Evolutionary conservation across 2,797 vertebrate genomes (phyloP).

Genomic region (Falco berigora): DNA sequence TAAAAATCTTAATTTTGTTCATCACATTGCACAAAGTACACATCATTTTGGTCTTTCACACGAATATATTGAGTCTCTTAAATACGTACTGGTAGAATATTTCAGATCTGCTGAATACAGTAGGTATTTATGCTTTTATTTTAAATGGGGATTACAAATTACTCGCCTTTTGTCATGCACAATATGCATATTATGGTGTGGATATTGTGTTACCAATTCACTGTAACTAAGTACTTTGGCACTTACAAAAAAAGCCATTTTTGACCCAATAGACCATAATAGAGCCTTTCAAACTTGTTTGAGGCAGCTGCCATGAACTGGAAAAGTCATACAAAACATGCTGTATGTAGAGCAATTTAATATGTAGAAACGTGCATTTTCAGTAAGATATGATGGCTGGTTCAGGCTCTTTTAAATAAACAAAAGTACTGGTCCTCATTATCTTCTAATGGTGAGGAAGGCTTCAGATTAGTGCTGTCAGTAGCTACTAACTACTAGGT

Average conservation of each 20-base stretch:
- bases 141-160: conserved; percentile 67
- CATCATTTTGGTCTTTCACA: conserved; percentile 15
- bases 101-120: conserved; percentile 51
- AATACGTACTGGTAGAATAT: not conserved
- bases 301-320: conserved; percentile 36
- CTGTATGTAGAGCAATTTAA: conserved; percentile 33
- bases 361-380: conserved; percentile 53
- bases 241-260: conserved; percentile 31
- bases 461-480: conserved; percentile 34
- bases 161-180: conserved; percentile 55
- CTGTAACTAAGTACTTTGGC: conserved; percentile 65
- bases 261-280: conserved; percentile 31
- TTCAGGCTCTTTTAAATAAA: conserved; percentile 33
- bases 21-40: not conserved
- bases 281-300: conserved; percentile 55
- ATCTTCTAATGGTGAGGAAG: not conserved
- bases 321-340: conserved; percentile 45
- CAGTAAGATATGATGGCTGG: conserved; percentile 50
- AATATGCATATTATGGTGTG: conserved; percentile 51
- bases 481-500: conserved; percentile 9
- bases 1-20: not conserved
- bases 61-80: not conserved
- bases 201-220: conserved; percentile 62
- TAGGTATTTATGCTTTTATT: conserved; percentile 63
- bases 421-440: not conserved